Conservation (phyloP, 2,888 invertebrate species). For the Lacanobia wlatinum region DNA sequence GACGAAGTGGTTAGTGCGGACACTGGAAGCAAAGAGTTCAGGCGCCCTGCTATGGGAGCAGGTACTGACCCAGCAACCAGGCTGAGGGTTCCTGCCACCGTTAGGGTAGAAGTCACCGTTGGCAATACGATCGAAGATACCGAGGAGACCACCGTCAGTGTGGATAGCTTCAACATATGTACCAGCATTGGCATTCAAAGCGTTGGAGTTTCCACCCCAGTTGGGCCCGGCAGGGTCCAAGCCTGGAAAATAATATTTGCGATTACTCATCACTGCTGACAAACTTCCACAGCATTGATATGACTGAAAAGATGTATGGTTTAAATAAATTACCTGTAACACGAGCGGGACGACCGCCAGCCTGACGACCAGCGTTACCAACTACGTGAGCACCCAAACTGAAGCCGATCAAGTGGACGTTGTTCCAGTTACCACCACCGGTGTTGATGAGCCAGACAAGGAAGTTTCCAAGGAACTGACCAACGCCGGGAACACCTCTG, state of each 20-base stretch:
- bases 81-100: constrained; percentile 78
- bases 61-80: constrained; percentile 76
- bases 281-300: neutral
- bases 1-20: constrained; percentile 73
- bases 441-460: constrained; percentile 81
- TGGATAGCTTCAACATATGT: constrained; percentile 81
- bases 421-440: constrained; percentile 81
- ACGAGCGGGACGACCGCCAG: constrained; percentile 70
- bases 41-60: constrained; percentile 79
- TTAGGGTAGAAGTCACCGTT: constrained; percentile 82
- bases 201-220: constrained; percentile 72
- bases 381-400: constrained; percentile 88
- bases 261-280: neutral
- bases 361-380: constrained; percentile 78
- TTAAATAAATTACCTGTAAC: constrained; percentile 75
- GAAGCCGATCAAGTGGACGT: constrained; percentile 85
- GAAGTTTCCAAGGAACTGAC: constrained; percentile 81
- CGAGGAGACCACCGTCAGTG: constrained; percentile 78
- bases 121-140: constrained; percentile 72
- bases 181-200: constrained; percentile 70
- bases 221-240: constrained; percentile 82
- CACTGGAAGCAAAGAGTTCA: constrained; percentile 76
- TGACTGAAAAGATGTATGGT: neutral
- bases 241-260: constrained; percentile 23
- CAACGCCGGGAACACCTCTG: constrained; percentile 78